phyloP scores from a whole-genome alignment of 2,888 invertebrate species.

The Stenotaenia linearis region DNA sequence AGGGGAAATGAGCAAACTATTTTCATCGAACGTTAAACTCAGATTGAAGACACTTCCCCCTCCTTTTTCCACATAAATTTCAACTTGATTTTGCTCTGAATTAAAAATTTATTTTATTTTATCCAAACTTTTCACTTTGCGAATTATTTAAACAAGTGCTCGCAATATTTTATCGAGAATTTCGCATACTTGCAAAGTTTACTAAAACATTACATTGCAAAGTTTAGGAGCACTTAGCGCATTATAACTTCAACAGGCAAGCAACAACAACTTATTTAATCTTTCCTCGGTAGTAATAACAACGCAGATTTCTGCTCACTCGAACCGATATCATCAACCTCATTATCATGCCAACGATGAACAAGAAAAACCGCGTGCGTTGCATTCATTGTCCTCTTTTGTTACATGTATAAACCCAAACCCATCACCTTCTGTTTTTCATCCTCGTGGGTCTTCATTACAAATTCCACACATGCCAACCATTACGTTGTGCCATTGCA shows the following conservation, averaged over 20 bases:
- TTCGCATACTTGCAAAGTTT: too few relatives aligned
- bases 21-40: neutral
- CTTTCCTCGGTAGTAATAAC: neutral
- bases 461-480: neutral
- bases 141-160: neutral
- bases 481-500: conserved; percentile 17
- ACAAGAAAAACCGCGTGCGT: conserved; percentile 20
- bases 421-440: neutral
- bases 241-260: neutral
- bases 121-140: neutral
- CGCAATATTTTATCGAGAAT: too few relatives aligned
- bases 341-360: conserved; percentile 17
- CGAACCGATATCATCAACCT: neutral
- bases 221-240: neutral
- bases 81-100: too few relatives aligned
- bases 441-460: neutral
- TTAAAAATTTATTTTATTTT: neutral
- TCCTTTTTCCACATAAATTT: neutral
- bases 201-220: too few relatives aligned
- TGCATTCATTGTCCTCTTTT: neutral
- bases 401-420: neutral
- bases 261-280: neutral
- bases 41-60: neutral
- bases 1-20: neutral
- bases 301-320: neutral